These are phyloP conservation scores for Platichthys flesus DNA, from an alignment of 2,113 vertebrate genomes.

Conservation along the genomic window DNA sequence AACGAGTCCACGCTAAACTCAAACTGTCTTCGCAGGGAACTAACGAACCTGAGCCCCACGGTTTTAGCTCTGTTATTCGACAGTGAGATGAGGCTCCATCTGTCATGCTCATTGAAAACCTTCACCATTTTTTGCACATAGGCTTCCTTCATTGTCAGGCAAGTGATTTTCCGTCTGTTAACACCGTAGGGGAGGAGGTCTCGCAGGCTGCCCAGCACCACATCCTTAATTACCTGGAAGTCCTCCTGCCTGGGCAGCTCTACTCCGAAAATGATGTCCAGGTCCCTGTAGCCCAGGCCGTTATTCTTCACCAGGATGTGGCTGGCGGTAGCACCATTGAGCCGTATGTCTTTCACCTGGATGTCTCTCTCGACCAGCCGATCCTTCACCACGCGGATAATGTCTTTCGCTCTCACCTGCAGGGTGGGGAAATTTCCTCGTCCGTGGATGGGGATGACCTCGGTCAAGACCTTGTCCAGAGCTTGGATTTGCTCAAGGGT, in stretches of 20 bases:
- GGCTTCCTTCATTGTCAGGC: constrained; percentile 92
- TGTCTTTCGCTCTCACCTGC: constrained; percentile 93
- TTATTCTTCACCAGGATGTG: constrained; percentile 91
- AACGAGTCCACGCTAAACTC: constrained; percentile 99
- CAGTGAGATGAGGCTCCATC: constrained; percentile 96
- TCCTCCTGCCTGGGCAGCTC: constrained; percentile 90
- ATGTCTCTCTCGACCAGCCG: constrained; percentile 89
- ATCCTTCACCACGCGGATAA: constrained; percentile 90
- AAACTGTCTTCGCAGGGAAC: constrained; percentile 91
- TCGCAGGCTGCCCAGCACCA: constrained; percentile 90
- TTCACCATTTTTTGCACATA: constrained; percentile 99
- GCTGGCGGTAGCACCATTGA: constrained; percentile 97
- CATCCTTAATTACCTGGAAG: constrained; percentile 94
- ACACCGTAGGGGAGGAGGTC: constrained; percentile 86
- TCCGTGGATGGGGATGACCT: constrained; percentile 94
- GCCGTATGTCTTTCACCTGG: constrained; percentile 87
- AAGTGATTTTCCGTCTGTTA: constrained; percentile 94
- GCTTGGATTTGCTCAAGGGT: constrained; percentile 80
- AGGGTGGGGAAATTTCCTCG: constrained; percentile 95
- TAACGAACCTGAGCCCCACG: constrained; percentile 94
- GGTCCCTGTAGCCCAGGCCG: constrained; percentile 91
- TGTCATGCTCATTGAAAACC: constrained; percentile 90
- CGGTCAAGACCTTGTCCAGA: constrained; percentile 87
- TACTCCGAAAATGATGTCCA: constrained; percentile 95
- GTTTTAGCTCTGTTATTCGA: constrained; percentile 96